Base-by-base conservation (phyloP, 1,140 invertebrate species). In the Limonius californicus region DNA sequence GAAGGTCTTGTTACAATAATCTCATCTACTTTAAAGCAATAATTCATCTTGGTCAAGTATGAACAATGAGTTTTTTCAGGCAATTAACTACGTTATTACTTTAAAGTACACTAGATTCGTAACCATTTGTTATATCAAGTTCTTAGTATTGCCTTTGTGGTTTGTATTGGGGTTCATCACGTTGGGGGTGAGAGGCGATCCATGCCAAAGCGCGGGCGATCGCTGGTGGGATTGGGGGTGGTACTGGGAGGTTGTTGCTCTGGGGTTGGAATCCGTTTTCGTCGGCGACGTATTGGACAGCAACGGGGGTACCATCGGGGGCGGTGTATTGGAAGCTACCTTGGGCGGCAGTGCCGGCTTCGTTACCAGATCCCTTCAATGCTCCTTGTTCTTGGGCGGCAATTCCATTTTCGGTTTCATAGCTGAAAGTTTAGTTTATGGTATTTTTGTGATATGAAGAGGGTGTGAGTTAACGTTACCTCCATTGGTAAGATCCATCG, bases 311-410 rank as follows among this genome's bases (percentile, higher is more conserved):
- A 42, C 90, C 90, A 70, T 92, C 89, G 0, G 89, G 89, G 1
- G 89, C 87, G 1, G 89, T 91, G 74, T 92, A 94, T 57, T 86
- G 86, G 65, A 84, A 89, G 19, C 83, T 84, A 45, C 89, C 89
- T 71, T 84, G 81, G 7, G 86, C 86, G 14, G 85, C 80, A 63
- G 78, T 83, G 54, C 80, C 87, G 68, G 75, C 77, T 76, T 85
- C 78, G 73, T 87, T 73, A 19, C 14, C 15, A 14, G 12, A n/a
- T 6, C 7, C 8, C 18, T 76, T 76, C 54, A 77, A 59, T 3
- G 64, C 60, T 7, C 79, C 80, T 43, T 72, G 67, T 64, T 70
- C 68, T 57, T 70, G 45, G 14, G 63, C 66, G 11, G 54, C 30
- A 47, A 71, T 71, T 32, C 68, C 66, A 35, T 71, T 71, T 64